Evolutionary conservation across 1,140 invertebrate species (phyloP).

Genomic region (Drosophila ohnishii): DNA sequence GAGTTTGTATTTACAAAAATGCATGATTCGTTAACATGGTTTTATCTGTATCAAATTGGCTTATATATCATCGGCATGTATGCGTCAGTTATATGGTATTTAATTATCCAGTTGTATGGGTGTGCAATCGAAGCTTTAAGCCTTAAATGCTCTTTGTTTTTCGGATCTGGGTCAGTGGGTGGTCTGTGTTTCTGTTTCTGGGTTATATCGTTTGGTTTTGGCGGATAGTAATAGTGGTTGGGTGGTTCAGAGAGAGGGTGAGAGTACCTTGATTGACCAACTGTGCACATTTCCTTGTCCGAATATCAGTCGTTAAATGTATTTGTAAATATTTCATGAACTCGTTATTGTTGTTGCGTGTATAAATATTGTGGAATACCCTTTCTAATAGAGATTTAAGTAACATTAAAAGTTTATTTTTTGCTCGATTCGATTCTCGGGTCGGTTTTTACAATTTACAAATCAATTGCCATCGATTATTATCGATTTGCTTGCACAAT

Average conservation of each 20-base stretch:
- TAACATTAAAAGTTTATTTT: conserved; percentile 73
- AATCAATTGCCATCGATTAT: conserved; percentile 51
- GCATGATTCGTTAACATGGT: conserved; percentile 49
- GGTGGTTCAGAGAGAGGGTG: not conserved
- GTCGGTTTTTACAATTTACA: conserved; percentile 71
- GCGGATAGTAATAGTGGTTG: conserved; percentile 14
- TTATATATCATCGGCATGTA: conserved; percentile 20
- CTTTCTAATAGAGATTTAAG: conserved; percentile 41
- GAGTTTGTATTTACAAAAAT: conserved; percentile 68
- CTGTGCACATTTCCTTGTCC: conserved; percentile 38
- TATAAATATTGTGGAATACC: conserved; percentile 36
- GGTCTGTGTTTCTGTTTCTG: conserved; percentile 32
- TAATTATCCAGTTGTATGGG: conserved; percentile 39
- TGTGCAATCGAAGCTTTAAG: conserved; percentile 37
- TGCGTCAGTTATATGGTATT: conserved; percentile 35
- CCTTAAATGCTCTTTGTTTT: conserved; percentile 24
- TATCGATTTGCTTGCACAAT: conserved; percentile 46
- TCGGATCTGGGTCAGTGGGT: conserved; percentile 49
- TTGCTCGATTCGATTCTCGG: conserved; percentile 41
- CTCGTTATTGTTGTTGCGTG: conserved; percentile 24
- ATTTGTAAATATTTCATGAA: conserved; percentile 26
- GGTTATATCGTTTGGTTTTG: conserved; percentile 26
- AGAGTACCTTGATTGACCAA: conserved; percentile 39
- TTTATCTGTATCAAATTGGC: conserved; percentile 58
- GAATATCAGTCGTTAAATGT: conserved; percentile 68